phyloP scores from a whole-genome alignment of 2,113 vertebrate species.

The Emydura subglobosa region DNA sequence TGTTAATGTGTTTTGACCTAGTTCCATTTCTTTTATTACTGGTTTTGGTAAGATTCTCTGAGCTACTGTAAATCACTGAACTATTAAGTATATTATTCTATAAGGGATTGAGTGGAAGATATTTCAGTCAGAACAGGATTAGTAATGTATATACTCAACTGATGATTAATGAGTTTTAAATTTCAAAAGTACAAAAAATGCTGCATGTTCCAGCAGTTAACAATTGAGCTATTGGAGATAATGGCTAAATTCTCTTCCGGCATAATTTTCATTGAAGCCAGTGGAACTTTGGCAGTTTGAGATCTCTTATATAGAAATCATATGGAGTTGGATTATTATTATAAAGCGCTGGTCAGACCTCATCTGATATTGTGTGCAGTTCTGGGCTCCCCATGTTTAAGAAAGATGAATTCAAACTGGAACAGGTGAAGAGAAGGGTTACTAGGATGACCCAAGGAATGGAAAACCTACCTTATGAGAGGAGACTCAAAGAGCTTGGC shows the following conservation, averaged over 20 bases:
- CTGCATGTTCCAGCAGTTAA: not conserved
- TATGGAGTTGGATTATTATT: no score
- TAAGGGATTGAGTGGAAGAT: not conserved
- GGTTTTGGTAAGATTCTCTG: constrained; percentile 14
- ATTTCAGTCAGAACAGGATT: not conserved
- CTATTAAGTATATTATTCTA: not conserved
- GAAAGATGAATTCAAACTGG: no score
- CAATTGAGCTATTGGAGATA: not conserved
- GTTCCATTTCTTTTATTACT: not conserved
- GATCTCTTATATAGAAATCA: not conserved
- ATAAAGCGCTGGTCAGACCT: no score
- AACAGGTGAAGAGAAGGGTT: no score
- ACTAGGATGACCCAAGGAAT: no score
- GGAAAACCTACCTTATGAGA: no score
- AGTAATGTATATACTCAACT: not conserved
- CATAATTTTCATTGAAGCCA: not conserved
- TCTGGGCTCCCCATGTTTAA: no score
- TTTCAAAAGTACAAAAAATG: not conserved
- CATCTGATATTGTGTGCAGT: no score
- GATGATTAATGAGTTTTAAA: not conserved
- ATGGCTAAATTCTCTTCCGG: not conserved
- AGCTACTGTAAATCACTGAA: constrained; percentile 34
- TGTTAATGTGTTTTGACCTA: not conserved
- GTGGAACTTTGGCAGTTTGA: not conserved
- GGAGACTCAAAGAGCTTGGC: no score